Percentiles rank a stretch among this genome's conserved stretches.
These are phyloP conservation scores for Acleris literana DNA, from an alignment of 2,888 invertebrate genomes.

Conservation along the genomic window DNA sequence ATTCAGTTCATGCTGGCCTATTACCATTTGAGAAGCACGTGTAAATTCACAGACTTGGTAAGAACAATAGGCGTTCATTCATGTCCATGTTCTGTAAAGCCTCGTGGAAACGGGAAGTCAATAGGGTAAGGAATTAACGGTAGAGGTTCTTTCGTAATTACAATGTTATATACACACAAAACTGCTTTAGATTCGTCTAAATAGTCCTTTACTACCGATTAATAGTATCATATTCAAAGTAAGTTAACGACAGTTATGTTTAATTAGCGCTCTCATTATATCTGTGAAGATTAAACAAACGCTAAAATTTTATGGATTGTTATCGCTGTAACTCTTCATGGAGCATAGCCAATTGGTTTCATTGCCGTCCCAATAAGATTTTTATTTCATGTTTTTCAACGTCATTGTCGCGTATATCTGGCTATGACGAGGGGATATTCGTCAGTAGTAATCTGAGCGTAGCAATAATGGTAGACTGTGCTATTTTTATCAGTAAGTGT, in stretches of 20 bases:
- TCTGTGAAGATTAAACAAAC: slow-evolving; percentile 10
- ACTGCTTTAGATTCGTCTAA: neutral
- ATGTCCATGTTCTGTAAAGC: slow-evolving; percentile 7
- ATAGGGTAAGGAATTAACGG: slow-evolving; percentile 17
- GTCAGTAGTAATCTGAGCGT: neutral
- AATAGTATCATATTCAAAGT: neutral
- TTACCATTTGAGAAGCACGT: slow-evolving; percentile 16
- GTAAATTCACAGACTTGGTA: slow-evolving; percentile 15
- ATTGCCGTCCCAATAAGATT: slow-evolving; percentile 29
- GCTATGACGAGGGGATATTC: slow-evolving; percentile 10
- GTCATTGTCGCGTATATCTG: slow-evolving; percentile 31
- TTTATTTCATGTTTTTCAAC: slow-evolving; percentile 20
- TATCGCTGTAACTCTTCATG: slow-evolving; percentile 36
- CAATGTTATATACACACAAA: slow-evolving; percentile 13
- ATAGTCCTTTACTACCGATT: neutral
- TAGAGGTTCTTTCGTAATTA: neutral
- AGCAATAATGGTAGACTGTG: slow-evolving; percentile 20
- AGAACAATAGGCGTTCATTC: slow-evolving; percentile 22
- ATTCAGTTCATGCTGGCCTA: slow-evolving; percentile 46
- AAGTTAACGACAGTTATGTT: neutral
- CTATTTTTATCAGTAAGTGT: slow-evolving; percentile 32
- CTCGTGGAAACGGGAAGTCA: slow-evolving; percentile 22
- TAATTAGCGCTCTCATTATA: slow-evolving; percentile 8
- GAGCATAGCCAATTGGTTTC: slow-evolving; percentile 44
- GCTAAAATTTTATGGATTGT: slow-evolving; percentile 38